Percentiles rank a stretch among this genome's conserved stretches.
Conservation (phyloP, 2,797 vertebrate species). For the Xiphorhynchus erythropygius region DNA sequence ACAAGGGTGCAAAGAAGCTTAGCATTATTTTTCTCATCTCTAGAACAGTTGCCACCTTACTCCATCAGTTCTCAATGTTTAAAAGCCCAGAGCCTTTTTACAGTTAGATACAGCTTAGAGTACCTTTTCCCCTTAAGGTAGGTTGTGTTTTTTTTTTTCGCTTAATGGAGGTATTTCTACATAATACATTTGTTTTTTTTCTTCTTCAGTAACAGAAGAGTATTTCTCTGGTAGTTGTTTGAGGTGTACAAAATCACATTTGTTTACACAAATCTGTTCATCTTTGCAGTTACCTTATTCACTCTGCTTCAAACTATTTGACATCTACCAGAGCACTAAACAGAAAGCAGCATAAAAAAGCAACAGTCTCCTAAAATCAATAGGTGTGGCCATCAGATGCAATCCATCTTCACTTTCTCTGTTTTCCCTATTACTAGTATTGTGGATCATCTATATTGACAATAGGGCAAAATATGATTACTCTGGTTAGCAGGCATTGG, state of each 20-base stretch:
- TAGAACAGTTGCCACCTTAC: neutral
- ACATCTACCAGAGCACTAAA: neutral
- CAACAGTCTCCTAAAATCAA: neutral
- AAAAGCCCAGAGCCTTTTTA: neutral
- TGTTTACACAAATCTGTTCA: neutral
- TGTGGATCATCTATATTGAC: neutral
- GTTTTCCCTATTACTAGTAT: neutral
- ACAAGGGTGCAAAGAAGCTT: neutral
- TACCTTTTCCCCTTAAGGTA: neutral
- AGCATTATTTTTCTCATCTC: neutral
- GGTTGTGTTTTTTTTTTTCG: neutral
- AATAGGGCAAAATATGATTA: neutral
- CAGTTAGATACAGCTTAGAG: neutral
- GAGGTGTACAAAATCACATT: neutral
- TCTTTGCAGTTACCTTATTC: neutral
- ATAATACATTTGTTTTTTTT: neutral
- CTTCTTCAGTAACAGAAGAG: neutral
- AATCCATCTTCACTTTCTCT: neutral
- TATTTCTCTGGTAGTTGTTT: neutral
- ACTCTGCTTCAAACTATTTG: neutral
- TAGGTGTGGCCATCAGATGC: neutral
- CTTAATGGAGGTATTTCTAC: neutral
- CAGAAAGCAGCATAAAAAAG: neutral
- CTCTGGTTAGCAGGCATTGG: neutral
- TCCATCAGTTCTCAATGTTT: neutral